These are phyloP conservation scores for Melanotaenia maccullochi DNA, from an alignment of 2,797 vertebrate species.

Conservation along the genomic window DNA sequence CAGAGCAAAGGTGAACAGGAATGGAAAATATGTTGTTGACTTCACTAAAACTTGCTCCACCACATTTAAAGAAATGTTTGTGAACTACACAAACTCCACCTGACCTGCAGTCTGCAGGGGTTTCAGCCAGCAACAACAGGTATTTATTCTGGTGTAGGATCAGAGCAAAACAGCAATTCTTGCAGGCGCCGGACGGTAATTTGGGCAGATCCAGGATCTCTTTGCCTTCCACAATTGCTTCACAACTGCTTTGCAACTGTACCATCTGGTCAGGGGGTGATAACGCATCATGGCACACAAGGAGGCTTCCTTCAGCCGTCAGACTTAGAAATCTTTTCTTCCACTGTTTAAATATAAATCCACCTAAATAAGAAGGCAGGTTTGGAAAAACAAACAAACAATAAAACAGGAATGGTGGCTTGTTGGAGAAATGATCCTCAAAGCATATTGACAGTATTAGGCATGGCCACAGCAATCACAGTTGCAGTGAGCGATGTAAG, in stretches of 20 bases:
- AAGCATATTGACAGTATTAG: constrained; percentile 30
- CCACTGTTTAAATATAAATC: constrained; percentile 89
- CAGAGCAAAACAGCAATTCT: constrained; percentile 85
- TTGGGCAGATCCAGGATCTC: constrained; percentile 84
- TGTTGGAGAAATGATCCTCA: constrained; percentile 13
- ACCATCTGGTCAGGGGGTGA: constrained; percentile 82
- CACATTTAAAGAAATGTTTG: not conserved
- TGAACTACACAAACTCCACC: not conserved
- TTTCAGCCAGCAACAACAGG: constrained; percentile 82
- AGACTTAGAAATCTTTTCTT: constrained; percentile 85
- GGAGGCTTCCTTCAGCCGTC: constrained; percentile 80
- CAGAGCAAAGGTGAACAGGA: not conserved
- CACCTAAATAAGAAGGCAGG: constrained; percentile 56
- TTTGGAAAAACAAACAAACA: not conserved
- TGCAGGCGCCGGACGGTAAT: constrained; percentile 77
- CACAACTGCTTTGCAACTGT: constrained; percentile 76
- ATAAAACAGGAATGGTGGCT: not conserved
- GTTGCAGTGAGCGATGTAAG: constrained; percentile 37
- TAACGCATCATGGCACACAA: constrained; percentile 78
- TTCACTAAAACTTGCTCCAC: not conserved
- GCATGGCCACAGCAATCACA: constrained; percentile 33
- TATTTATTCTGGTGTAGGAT: constrained; percentile 81
- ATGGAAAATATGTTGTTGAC: not conserved
- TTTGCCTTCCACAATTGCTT: constrained; percentile 83
- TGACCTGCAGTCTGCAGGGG: constrained; percentile 83